Percentiles rank a stretch among this genome's conserved stretches.
Evolutionary conservation across 1,140 invertebrate genomes (phyloP).

Genomic region (Hycleus phaleratus): DNA sequence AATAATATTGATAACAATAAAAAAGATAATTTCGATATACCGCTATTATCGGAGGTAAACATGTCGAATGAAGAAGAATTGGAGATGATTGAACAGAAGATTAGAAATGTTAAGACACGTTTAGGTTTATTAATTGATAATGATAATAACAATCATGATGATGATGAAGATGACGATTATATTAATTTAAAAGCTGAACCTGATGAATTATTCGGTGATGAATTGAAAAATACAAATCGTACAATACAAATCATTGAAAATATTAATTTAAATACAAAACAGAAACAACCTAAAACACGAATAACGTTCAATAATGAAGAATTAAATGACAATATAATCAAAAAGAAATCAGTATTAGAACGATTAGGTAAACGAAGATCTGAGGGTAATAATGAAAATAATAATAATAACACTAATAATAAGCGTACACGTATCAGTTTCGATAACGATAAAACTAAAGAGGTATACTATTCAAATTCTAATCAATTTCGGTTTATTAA

Average conservation of each 20-base stretch:
- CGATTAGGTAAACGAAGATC: slow-evolving; percentile 26
- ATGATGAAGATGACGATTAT: slow-evolving; percentile 50
- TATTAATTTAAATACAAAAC: too few relatives aligned
- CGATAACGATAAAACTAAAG: slow-evolving; percentile 9
- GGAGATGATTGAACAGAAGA: slow-evolving; percentile 47
- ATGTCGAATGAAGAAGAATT: slow-evolving; percentile 46
- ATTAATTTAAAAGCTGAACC: slow-evolving; percentile 48
- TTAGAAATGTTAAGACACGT: slow-evolving; percentile 47
- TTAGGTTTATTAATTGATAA: slow-evolving; percentile 46
- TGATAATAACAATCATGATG: slow-evolving; percentile 44
- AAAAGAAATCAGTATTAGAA: slow-evolving; percentile 28
- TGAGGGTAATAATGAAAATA: slow-evolving; percentile 6
- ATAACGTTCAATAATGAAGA: not conserved
- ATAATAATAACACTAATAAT: not conserved
- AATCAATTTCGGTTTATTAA: not conserved
- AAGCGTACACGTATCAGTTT: slow-evolving; percentile 5
- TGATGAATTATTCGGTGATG: slow-evolving; percentile 4
- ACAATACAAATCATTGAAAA: slow-evolving; percentile 2
- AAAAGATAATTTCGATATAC: slow-evolving; percentile 42
- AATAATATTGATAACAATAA: slow-evolving; percentile 35
- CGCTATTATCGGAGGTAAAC: slow-evolving; percentile 42
- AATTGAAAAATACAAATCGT: slow-evolving; percentile 1
- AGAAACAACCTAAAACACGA: not conserved
- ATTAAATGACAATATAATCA: slow-evolving; percentile 1
- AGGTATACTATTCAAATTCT: not conserved